Evolutionary conservation across 2,797 vertebrate species (phyloP).

Genomic region (Esox lucius): DNA sequence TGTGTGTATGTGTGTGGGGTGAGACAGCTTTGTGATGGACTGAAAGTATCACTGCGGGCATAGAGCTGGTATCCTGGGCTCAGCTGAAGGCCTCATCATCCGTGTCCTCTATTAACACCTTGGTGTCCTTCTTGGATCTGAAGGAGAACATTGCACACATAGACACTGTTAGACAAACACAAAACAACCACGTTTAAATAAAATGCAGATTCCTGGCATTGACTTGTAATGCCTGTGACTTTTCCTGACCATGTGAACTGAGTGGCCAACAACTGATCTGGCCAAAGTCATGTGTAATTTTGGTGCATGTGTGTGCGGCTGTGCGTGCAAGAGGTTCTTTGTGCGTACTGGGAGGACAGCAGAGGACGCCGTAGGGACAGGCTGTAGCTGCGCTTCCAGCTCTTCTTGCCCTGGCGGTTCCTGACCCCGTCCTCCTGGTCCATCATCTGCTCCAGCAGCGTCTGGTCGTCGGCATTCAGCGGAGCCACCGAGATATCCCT

Average conservation of each 20-base stretch:
- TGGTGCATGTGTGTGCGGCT: neutral
- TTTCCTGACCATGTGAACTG: neutral
- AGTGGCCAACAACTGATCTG: too few species aligned
- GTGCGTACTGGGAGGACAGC: constrained; percentile 86
- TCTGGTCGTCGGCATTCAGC: constrained; percentile 95
- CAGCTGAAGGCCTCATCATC: constrained; percentile 95
- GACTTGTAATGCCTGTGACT: too few species aligned
- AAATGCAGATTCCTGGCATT: too few species aligned
- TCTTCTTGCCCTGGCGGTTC: constrained; percentile 91
- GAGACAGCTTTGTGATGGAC: constrained; percentile 49
- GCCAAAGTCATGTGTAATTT: neutral
- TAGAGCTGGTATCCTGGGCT: constrained; percentile 51
- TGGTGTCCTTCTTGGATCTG: constrained; percentile 94
- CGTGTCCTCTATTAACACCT: constrained; percentile 97
- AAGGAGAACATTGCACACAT: constrained; percentile 15
- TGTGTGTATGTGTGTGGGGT: constrained; percentile 17
- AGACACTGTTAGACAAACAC: constrained; percentile 5
- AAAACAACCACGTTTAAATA: neutral
- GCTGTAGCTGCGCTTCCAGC: constrained; percentile 91
- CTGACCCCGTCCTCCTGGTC: constrained; percentile 94
- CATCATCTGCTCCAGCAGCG: constrained; percentile 98
- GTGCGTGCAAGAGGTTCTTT: neutral
- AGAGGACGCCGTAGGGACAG: constrained; percentile 87
- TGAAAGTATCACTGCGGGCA: constrained; percentile 13
- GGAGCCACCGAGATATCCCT: constrained; percentile 96